A percentile compares a stretch with the other conserved stretches of the same genome.
These are phyloP conservation scores for Eupithecia insigniata DNA, from an alignment of 2,888 invertebrate species.

Conservation along the genomic window DNA sequence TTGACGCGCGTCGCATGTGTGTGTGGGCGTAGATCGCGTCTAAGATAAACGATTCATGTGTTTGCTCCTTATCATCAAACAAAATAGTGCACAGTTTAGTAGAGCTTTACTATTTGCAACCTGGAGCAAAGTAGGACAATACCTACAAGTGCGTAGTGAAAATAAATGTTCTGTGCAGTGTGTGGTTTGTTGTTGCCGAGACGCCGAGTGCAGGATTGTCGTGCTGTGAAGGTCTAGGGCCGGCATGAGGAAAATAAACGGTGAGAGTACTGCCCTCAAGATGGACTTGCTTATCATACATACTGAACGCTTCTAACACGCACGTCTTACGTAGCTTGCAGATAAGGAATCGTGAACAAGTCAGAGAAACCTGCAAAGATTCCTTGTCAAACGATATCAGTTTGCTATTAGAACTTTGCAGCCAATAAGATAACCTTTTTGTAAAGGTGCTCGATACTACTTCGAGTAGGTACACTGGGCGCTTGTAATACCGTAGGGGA, in stretches of 20 bases:
- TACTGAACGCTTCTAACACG: conserved; percentile 36
- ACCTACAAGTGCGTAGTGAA: conserved; percentile 61
- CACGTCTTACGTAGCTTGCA: conserved; percentile 40
- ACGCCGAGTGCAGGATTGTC: conserved; percentile 74
- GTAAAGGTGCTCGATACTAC: conserved; percentile 53
- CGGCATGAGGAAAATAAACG: conserved; percentile 82
- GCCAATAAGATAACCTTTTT: conserved; percentile 57
- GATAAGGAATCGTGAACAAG: conserved; percentile 59
- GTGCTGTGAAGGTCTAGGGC: conserved; percentile 76
- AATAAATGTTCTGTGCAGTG: conserved; percentile 69
- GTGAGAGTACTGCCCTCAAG: conserved; percentile 59
- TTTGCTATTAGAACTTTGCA: conserved; percentile 39
- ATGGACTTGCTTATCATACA: conserved; percentile 39
- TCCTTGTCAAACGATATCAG: conserved; percentile 35
- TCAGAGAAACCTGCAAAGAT: conserved; percentile 53
- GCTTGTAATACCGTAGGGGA: conserved; percentile 62
- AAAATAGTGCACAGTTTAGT: conserved; percentile 57
- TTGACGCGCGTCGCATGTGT: conserved; percentile 80
- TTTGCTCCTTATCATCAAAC: conserved; percentile 72
- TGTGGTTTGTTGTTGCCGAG: conserved; percentile 79
- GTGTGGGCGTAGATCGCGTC: conserved; percentile 78
- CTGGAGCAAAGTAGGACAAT: conserved; percentile 44
- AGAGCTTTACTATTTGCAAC: conserved; percentile 45
- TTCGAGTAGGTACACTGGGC: conserved; percentile 60
- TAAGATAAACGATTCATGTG: conserved; percentile 74